Evolutionary conservation across 1,140 invertebrate species (phyloP).

Genomic region (Lerema accius): DNA sequence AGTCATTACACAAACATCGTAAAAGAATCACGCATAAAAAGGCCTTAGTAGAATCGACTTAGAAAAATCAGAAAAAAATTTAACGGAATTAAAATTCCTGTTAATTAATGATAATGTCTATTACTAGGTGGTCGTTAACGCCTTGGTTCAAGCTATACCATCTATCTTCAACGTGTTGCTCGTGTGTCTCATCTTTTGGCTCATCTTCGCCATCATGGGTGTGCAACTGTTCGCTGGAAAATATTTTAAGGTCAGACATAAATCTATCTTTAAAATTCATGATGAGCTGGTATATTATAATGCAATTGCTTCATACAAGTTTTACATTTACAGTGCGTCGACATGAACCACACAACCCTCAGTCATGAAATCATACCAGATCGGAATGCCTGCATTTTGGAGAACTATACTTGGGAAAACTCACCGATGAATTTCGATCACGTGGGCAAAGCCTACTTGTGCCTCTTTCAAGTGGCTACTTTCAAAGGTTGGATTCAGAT

Average conservation of each 20-base stretch:
- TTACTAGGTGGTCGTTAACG: constrained; percentile 91
- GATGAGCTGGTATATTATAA: too few relatives aligned
- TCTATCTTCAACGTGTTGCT: constrained; percentile 97
- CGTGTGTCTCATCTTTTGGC: constrained; percentile 96
- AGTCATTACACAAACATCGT: neutral
- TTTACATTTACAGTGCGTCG: constrained; percentile 89
- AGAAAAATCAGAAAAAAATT: too few relatives aligned
- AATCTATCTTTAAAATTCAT: neutral
- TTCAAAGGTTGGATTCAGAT: constrained; percentile 98
- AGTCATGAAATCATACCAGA: constrained; percentile 94
- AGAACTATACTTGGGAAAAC: constrained; percentile 98
- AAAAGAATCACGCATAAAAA: too few relatives aligned
- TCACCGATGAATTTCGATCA: constrained; percentile 99
- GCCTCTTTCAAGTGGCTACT: constrained; percentile 99
- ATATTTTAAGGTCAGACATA: constrained; percentile 88
- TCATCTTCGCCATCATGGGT: constrained; percentile 97
- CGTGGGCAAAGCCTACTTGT: constrained; percentile 98
- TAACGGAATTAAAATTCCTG: too few relatives aligned
- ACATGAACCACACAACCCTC: constrained; percentile 90
- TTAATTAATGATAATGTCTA: neutral
- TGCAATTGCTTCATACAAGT: neutral
- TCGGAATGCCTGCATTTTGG: constrained; percentile 90
- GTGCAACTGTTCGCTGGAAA: constrained; percentile 97
- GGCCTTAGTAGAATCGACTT: too few relatives aligned
- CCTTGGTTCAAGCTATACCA: constrained; percentile 96